A percentile compares a stretch with the other conserved stretches of the same genome.
Conservation (phyloP, 2,888 invertebrate genomes). For the Zele albiditarsus region DNA sequence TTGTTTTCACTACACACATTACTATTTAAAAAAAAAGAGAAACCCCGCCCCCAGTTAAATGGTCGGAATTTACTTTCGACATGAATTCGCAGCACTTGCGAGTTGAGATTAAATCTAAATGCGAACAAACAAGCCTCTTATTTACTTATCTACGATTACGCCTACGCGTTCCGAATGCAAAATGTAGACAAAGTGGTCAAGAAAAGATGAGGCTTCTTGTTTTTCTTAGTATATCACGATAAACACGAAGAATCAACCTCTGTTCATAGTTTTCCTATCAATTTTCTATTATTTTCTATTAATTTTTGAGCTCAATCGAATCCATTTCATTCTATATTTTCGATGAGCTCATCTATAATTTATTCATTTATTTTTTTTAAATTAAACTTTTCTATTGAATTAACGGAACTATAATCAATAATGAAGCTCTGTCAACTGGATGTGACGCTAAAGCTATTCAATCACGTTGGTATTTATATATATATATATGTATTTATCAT, state of each 20-base stretch:
- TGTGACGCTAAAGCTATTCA: constrained; percentile 1
- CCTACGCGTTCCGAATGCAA: neutral
- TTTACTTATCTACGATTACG: neutral
- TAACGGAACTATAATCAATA: constrained; percentile 9
- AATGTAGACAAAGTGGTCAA: neutral
- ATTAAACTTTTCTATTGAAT: constrained; percentile 7
- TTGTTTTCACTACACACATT: neutral
- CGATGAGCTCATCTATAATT: neutral
- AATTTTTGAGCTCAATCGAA: neutral
- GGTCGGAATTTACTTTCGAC: constrained; percentile 23
- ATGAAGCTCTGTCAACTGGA: neutral
- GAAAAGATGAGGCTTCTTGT: neutral
- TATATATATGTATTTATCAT: neutral
- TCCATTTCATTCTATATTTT: neutral
- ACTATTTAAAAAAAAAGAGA: neutral
- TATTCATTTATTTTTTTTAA: neutral
- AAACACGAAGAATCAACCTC: neutral
- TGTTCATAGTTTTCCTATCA: neutral
- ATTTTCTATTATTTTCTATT: constrained; percentile 4
- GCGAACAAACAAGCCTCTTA: neutral
- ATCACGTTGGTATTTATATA: constrained; percentile 11
- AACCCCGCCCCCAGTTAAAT: neutral
- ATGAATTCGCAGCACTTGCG: neutral
- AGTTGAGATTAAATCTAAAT: neutral
- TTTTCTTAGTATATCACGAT: neutral